phyloP scores from a whole-genome alignment of 2,113 vertebrate species.

The Brachyhypopomus gauderio region DNA sequence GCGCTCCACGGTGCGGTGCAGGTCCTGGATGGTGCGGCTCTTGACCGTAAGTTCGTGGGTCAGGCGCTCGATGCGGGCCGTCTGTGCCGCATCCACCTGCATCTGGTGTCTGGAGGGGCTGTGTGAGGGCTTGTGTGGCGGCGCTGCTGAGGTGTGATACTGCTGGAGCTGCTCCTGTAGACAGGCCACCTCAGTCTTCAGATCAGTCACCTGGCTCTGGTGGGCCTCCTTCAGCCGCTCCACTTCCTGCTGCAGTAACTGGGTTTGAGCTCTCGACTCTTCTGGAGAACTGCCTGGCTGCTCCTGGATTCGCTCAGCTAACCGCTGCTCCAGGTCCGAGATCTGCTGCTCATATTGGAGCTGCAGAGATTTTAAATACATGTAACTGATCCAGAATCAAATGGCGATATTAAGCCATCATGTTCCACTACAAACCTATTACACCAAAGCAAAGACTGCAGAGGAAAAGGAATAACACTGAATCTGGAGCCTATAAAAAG shows the following conservation, averaged over 20 bases:
- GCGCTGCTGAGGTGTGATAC: slow-evolving; percentile 61
- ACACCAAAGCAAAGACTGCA: too few species aligned
- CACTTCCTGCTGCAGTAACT: slow-evolving; percentile 75
- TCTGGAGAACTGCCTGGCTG: slow-evolving; percentile 29
- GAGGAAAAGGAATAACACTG: too few species aligned
- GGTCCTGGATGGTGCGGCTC: slow-evolving; percentile 82
- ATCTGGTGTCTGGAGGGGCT: slow-evolving; percentile 66
- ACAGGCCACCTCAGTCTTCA: slow-evolving; percentile 62
- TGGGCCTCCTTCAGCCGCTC: slow-evolving; percentile 67
- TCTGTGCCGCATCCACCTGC: slow-evolving; percentile 74
- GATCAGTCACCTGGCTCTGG: slow-evolving; percentile 63
- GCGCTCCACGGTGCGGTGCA: slow-evolving; percentile 84
- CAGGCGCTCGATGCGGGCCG: slow-evolving; percentile 77
- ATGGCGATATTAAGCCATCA: too few species aligned
- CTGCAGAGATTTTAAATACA: slow-evolving; percentile 65
- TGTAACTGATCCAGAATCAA: too few species aligned
- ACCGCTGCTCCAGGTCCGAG: slow-evolving; percentile 80
- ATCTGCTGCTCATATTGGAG: slow-evolving; percentile 89
- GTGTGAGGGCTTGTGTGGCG: slow-evolving; percentile 62
- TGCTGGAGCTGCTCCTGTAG: slow-evolving; percentile 80
- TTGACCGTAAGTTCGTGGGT: slow-evolving; percentile 83
- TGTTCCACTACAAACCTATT: too few species aligned
- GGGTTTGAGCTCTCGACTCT: slow-evolving; percentile 48
- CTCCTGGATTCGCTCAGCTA: slow-evolving; percentile 67
- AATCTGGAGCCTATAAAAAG: too few species aligned